phyloP scores from a whole-genome alignment of 2,113 vertebrate species.

The Promerops cafer region DNA sequence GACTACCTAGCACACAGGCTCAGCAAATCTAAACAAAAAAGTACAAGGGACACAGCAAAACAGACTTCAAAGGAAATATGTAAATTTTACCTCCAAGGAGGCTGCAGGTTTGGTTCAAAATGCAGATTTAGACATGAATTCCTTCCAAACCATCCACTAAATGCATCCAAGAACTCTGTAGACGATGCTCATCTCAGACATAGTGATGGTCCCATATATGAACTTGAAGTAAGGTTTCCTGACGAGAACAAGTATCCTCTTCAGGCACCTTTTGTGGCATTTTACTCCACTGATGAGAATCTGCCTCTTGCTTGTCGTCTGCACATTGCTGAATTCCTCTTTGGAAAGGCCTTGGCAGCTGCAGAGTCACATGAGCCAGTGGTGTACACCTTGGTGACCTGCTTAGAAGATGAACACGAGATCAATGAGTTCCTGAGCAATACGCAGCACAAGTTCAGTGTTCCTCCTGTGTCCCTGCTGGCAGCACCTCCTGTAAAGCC shows the following conservation, averaged over 20 bases:
- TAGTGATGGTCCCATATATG: constrained; percentile 73
- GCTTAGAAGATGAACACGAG: constrained; percentile 84
- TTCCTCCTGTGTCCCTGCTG: constrained; percentile 69
- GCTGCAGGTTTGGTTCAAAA: constrained; percentile 85
- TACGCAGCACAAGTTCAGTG: constrained; percentile 86
- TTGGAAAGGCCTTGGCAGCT: constrained; percentile 79
- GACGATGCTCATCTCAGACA: constrained; percentile 72
- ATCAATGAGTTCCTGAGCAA: constrained; percentile 77
- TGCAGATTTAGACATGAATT: constrained; percentile 88
- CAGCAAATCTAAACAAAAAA: constrained; percentile 43
- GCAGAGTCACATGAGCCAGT: constrained; percentile 83
- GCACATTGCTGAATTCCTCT: constrained; percentile 85
- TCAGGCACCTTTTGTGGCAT: constrained; percentile 88
- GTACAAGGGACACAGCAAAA: not conserved
- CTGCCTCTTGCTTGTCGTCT: constrained; percentile 83
- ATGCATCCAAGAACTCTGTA: constrained; percentile 68
- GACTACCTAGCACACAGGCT: constrained; percentile 62
- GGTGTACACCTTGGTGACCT: constrained; percentile 84
- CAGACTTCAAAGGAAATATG: constrained; percentile 72
- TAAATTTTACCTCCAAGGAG: constrained; percentile 84
- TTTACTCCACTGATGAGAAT: constrained; percentile 86
- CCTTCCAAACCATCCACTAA: constrained; percentile 65
- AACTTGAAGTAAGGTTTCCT: constrained; percentile 91
- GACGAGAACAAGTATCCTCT: constrained; percentile 87
- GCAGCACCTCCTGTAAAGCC: constrained; percentile 41